Evolutionary conservation across 2,888 invertebrate species (phyloP), one percentile per base, ranked within the genome.

Genomic region (Trichogramma dendrolimi): DNA sequence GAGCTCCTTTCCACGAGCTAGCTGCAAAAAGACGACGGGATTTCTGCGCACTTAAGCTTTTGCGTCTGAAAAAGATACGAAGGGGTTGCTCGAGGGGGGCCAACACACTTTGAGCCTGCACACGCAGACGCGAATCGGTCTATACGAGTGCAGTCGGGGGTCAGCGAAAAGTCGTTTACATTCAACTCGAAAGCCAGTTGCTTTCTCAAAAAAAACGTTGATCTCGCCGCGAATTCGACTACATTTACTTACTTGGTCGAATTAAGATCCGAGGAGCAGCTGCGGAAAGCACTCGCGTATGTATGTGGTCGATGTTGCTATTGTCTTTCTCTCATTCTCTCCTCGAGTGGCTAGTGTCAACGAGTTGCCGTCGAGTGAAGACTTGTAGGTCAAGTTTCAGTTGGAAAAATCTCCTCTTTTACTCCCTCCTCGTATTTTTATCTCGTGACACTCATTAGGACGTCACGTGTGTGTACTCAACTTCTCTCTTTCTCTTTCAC

Each of bases 341-440:
- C 8, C 46, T 27, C 27, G 27, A 27, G 27, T 27, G 27, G 27
- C 27, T 27, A 27, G 27, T 27, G 27, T 27, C 27, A 27, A 27
- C 27, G 27, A 27, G 27, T 27, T 27, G 27, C 27, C 27, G 27
- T 27, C 27, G 27, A 27, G 27, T 27, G 27, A 27, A 27, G 27
- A 27, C 27, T 27, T 27, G 27, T 61, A 56, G 61, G 61, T 61
- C 56, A 61, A 61, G 61, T 61, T 53, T 61, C 48, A 56, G 52
- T 11, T 27, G 47, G 42, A 14, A 56, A n/a, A 48, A n/a, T 48
- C 27, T 48, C 27, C 51, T 47, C 46, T 55, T 40, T 43, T 48
- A 8, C 43, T 58, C n/a, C 40, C 11, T 14, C 40, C 47, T 8
- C 55, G 14, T 55, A 61, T 61, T 61, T 56, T 61, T 61, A 48